Base-by-base conservation (phyloP, 2,113 vertebrate genomes). In the Chaetodon auriga region DNA sequence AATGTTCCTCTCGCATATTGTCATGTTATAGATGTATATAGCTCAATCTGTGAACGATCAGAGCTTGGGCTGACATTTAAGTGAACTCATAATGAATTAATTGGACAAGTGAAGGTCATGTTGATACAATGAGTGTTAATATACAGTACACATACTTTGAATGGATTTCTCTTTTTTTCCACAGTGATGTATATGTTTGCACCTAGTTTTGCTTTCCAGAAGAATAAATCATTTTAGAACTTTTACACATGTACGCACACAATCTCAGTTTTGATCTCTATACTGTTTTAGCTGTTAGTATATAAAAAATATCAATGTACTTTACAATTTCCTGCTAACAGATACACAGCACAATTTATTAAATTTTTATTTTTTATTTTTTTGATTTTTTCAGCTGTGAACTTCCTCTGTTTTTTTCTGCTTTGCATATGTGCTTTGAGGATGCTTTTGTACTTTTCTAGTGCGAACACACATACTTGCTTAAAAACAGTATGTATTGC, bases 71-170 rank as follows among this genome's bases (percentile, higher is more conserved):
- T 90, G 87, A 88, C 83, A 87, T 89, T 89, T 62, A 81, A 54
- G 79, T 74, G 15, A 68, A 81, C 54, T 85, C 75, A 85, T 92
- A 66, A 88, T 78, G 70, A 89, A 91, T 90, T 86, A 48, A 89
- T 81, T 49, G 68, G 62, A 58, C 7, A 66, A 63, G 49, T 60
- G 6, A 25, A 74, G 53, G 23, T 89, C 71, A 88, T 78, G 69
- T 78, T 86, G 85, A 75, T 81, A 78, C 45, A 80, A 82, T 85
- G 66, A 82, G 18, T 51, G 41, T 70, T 77, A 30, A 61, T 66
- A 53, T 30, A 30, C 30, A 30, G 30, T 21, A 16, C 35, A 41
- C 69, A 38, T 43, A 54, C 81, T 83, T 81, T 45, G 68, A 77
- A 53, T 46, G 2, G 5, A 81, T 81, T 38, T 15, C 30, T 30